These are phyloP conservation scores for Eulemur mongoz DNA, from an alignment of 2,797 vertebrate species.

Conservation along the genomic window DNA sequence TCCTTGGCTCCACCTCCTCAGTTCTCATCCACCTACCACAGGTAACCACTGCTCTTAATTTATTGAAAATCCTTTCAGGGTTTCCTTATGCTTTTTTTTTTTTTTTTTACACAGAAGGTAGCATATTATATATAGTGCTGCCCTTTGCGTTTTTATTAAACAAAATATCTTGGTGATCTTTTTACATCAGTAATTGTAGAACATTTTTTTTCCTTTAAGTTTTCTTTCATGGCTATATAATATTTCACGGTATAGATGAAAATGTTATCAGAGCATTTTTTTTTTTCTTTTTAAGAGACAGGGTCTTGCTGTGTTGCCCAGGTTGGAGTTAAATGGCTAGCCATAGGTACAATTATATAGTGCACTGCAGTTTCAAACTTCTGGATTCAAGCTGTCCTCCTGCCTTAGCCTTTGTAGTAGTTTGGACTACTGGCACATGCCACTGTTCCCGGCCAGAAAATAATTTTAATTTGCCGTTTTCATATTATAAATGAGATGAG, in stretches of 20 bases:
- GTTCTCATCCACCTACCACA: background rate
- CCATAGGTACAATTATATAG: background rate
- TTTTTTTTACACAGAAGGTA: background rate
- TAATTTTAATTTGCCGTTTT: constrained; percentile 26
- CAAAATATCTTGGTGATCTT: background rate
- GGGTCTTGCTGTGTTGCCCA: background rate
- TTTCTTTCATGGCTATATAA: background rate
- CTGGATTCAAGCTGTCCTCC: background rate
- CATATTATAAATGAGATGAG: background rate
- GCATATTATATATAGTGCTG: background rate
- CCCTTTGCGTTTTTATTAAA: background rate
- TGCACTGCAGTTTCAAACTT: background rate
- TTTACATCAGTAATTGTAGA: background rate
- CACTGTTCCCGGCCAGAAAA: background rate
- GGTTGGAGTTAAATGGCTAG: background rate
- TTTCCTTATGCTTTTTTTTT: background rate
- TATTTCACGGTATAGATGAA: background rate
- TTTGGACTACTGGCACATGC: background rate
- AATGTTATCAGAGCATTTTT: background rate
- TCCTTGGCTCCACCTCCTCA: background rate
- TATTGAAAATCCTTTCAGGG: background rate
- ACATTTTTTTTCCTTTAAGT: background rate
- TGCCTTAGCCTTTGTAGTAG: background rate
- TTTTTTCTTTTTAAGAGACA: background rate
- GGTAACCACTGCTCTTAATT: background rate